Percentiles rank a stretch among this genome's conserved stretches.
Conservation (phyloP, 2,797 vertebrate genomes). For the Enteromius thamalakanensis region DNA sequence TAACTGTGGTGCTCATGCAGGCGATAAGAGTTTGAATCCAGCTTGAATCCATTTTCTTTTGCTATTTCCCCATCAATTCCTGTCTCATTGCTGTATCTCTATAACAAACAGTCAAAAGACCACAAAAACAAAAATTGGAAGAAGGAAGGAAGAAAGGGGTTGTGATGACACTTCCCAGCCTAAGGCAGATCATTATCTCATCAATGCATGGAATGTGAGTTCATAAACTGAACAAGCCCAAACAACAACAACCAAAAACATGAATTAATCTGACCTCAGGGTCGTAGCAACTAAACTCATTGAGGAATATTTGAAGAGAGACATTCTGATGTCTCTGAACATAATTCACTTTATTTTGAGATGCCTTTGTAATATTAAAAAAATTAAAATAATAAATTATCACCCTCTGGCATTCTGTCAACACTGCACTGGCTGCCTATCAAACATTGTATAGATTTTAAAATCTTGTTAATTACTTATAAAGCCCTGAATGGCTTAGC, state of each 20-base stretch:
- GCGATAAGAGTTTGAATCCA: background rate
- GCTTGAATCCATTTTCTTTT: background rate
- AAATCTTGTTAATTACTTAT: no score
- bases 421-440: no score
- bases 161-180: slow-evolving; percentile 12
- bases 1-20: background rate
- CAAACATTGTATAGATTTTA: no score
- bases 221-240: slow-evolving; percentile 69
- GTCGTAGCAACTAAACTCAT: slow-evolving; percentile 61
- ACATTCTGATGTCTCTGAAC: background rate
- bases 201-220: slow-evolving; percentile 60
- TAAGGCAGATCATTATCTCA: slow-evolving; percentile 33
- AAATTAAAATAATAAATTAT: no score
- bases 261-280: slow-evolving; percentile 69
- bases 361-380: background rate
- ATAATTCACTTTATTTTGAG: background rate
- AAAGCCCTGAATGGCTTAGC: no score
- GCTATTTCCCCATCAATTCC: background rate
- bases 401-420: no score
- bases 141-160: background rate
- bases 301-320: background rate
- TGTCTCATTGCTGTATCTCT: background rate
- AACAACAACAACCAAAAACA: slow-evolving; percentile 65
- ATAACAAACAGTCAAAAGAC: background rate
- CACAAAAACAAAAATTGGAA: slow-evolving; percentile 3